Evolutionary conservation across 2,113 vertebrate species (phyloP), one percentile per base, ranked within the genome.

Genomic region (Neodon shergylaensis): DNA sequence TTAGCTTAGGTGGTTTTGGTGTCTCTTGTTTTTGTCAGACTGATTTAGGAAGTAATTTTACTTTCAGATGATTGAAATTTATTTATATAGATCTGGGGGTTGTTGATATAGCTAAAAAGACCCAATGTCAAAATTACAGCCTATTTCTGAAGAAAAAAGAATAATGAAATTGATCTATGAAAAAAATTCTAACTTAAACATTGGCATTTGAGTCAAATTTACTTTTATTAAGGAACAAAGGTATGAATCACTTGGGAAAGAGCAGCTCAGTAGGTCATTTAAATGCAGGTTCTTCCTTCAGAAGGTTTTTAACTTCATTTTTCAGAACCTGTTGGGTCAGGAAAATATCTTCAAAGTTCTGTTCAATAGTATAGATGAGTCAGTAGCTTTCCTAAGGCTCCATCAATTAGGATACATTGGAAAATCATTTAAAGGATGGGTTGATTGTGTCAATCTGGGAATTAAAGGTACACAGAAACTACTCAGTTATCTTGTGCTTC

Each of bases 171-270:
- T 79, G 16, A 79, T 66, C 85, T 33, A 82, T 73, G 66, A 94
- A 94, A 91, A 70, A 94, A 91, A 94, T 94, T 95, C 9, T 42
- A 88, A 93, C 81, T 94, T 88, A 93, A 95, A 74, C 24, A 88
- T 91, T 90, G 90, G 16, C 16, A 81, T n/a, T 89, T 33, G 4
- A 84, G 13, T 83, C 74, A 78, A 76, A 83, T 63, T 4, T 83
- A 76, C 42, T 92, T 96, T 88, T 78, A 96, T 93, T 92, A 90
- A 92, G 65, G 39, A 95, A 39, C 65, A 85, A 68, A 52, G 54
- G 7, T 83, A 16, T 52, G 16, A 94, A 58, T 85, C n/a, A n/a
- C 22, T 66, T 49, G 61, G 58, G 61, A 92, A 21, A 73, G 58
- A 52, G 11, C 21, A 96, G 52, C 39, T 44, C 61, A n/a, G 33